phyloP scores from a whole-genome alignment of 2,888 invertebrate species.

The Blastobasis lacticolella region DNA sequence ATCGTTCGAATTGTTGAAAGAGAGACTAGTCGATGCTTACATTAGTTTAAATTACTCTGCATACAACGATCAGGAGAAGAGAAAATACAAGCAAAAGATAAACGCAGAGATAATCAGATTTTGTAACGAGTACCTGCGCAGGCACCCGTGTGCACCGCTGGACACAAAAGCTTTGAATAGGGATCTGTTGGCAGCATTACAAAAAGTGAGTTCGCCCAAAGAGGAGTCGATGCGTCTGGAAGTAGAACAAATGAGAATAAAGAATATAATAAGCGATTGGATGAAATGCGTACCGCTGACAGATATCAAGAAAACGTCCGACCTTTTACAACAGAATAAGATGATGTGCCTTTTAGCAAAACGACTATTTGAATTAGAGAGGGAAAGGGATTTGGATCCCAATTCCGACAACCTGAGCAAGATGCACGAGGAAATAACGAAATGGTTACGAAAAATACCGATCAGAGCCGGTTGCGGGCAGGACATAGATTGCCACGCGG shows the following conservation, averaged over 20 bases:
- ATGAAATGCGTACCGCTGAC: slow-evolving; percentile 28
- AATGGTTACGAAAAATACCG: slow-evolving; percentile 32
- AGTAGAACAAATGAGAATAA: slow-evolving; percentile 33
- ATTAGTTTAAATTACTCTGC: slow-evolving; percentile 35
- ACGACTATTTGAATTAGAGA: slow-evolving; percentile 34
- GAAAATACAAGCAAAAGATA: slow-evolving; percentile 31
- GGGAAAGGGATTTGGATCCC: slow-evolving; percentile 18
- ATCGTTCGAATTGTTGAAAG: slow-evolving; percentile 38
- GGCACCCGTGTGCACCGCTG: slow-evolving; percentile 25
- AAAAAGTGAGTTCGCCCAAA: slow-evolving; percentile 30
- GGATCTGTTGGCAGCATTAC: slow-evolving; percentile 32
- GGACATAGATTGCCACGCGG: slow-evolving; percentile 13
- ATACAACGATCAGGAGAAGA: slow-evolving; percentile 20
- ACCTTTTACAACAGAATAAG: slow-evolving; percentile 27
- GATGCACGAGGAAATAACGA: slow-evolving; percentile 28
- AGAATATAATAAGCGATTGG: slow-evolving; percentile 36
- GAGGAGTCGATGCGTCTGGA: slow-evolving; percentile 31
- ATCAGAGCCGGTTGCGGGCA: slow-evolving; percentile 16
- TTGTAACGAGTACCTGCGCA: slow-evolving; percentile 34
- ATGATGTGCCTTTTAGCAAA: slow-evolving; percentile 29
- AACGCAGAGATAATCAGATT: slow-evolving; percentile 32
- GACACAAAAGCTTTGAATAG: slow-evolving; percentile 26
- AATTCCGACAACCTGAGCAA: slow-evolving; percentile 13
- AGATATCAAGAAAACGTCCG: slow-evolving; percentile 15
- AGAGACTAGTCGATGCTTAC: slow-evolving; percentile 43